These are phyloP conservation scores for Triplophysa bombifrons DNA, from an alignment of 2,797 vertebrate species.

Conservation along the genomic window DNA sequence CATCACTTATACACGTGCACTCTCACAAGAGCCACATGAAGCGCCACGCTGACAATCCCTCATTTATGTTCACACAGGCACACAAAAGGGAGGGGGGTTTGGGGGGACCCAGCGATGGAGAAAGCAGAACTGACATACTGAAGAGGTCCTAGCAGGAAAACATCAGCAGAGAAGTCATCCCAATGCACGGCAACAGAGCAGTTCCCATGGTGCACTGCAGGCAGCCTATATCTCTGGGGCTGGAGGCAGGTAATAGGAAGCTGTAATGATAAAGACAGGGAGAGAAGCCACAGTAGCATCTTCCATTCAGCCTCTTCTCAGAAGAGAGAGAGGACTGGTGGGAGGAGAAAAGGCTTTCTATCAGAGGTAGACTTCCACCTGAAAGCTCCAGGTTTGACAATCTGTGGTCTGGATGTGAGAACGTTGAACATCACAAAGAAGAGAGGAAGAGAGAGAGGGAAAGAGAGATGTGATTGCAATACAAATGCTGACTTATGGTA, in stretches of 20 bases:
- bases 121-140: constrained; percentile 72
- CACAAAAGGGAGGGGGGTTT: constrained; percentile 25
- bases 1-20: constrained; percentile 1
- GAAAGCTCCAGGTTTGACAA: constrained; percentile 41
- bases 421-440: constrained; percentile 22
- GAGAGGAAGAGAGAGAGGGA: background rate
- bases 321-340: constrained; percentile 29
- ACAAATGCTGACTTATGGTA: background rate
- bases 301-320: constrained; percentile 62
- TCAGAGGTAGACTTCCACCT: constrained; percentile 40
- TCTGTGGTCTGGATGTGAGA: constrained; percentile 41
- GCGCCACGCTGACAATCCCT: constrained; percentile 56
- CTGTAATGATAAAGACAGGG: constrained; percentile 76
- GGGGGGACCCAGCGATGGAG: constrained; percentile 41
- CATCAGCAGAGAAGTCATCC: constrained; percentile 80
- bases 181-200: constrained; percentile 76
- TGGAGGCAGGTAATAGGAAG: constrained; percentile 81
- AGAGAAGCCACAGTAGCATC: constrained; percentile 71
- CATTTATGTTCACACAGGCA: constrained; percentile 52
- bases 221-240: constrained; percentile 80
- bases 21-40: constrained; percentile 39
- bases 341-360: constrained; percentile 32
- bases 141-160: constrained; percentile 73
- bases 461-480: background rate
- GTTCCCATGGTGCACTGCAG: constrained; percentile 73